Base-by-base conservation (phyloP, 2,888 invertebrate genomes). In the Phasia obesa region DNA sequence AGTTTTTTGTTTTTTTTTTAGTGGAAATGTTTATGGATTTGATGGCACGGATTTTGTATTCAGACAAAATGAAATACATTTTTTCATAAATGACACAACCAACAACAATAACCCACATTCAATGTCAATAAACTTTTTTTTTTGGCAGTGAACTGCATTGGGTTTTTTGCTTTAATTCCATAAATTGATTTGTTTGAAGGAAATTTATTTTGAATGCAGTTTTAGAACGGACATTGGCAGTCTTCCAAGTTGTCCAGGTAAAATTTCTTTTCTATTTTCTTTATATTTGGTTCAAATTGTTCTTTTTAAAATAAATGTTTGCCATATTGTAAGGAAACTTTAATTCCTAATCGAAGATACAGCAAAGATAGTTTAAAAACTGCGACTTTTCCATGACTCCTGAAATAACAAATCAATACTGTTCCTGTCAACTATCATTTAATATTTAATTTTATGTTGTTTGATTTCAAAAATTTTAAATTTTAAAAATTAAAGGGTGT, bases 41-140 rank as follows among this genome's bases (percentile, higher is more conserved):
- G 15, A 19, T 38, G 9, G 49, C 13, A 7, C 7, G 25, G 38
- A 60, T 55, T 64, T 25, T 31, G 44, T 55, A 15, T 64, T 62
- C 73, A 74, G 31, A 64, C 73, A 53, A 42, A 38, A 55, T 23
- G 53, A 60, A 60, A 15, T 15, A 27, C 42, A 31, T 53, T 31
- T 62, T n/a, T 31, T 19, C 27, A 64, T 31, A 27, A 44, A 53
- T 71, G 51, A 59, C 2, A 42, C 60, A 51, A 47, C 17, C 17
- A 21, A 35, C 25, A 21, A 59, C 21, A 9, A 31, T 23, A n/a
- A 27, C 11, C 11, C 5, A 51, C 21, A 47, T 55, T 74, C 77
- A 82, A 82, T 82, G 82, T 82, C 82, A 78, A 78, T 57, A 82
- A 82, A 82, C 82, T 78, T 64, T 55, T 47, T 35, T 64, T 67